phyloP scores from a whole-genome alignment of 2,113 vertebrate genomes.

The Lagenorhynchus albirostris region DNA sequence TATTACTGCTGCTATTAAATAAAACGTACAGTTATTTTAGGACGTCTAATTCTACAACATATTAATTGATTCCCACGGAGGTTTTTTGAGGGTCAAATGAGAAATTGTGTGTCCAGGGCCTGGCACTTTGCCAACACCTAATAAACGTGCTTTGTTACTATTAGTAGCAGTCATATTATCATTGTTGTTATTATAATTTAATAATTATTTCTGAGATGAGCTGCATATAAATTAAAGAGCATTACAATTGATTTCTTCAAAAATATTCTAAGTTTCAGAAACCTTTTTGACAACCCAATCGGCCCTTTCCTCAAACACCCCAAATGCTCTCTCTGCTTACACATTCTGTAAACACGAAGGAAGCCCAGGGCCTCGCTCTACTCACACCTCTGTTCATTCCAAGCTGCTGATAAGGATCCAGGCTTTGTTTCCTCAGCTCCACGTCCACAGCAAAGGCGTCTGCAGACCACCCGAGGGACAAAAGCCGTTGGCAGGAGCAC shows the following conservation, averaged over 20 bases:
- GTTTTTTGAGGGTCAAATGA: neutral
- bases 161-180: accelerated
- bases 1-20: neutral
- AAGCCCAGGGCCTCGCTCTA: neutral
- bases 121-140: neutral
- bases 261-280: neutral
- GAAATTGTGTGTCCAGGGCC: neutral
- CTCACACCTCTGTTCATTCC: neutral
- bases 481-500: neutral
- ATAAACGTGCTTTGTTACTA: neutral
- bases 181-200: neutral
- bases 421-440: neutral
- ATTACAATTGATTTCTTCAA: neutral
- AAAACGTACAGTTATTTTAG: neutral
- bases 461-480: neutral
- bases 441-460: neutral
- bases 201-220: neutral
- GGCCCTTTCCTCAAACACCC: neutral
- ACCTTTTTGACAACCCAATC: neutral
- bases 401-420: neutral
- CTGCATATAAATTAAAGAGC: neutral
- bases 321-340: neutral
- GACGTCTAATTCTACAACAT: neutral
- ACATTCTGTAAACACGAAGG: neutral
- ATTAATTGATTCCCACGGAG: neutral